Percentiles rank a stretch among this genome's conserved stretches.
Conservation (phyloP, 2,888 invertebrate genomes). For the Panzeria rudis region DNA sequence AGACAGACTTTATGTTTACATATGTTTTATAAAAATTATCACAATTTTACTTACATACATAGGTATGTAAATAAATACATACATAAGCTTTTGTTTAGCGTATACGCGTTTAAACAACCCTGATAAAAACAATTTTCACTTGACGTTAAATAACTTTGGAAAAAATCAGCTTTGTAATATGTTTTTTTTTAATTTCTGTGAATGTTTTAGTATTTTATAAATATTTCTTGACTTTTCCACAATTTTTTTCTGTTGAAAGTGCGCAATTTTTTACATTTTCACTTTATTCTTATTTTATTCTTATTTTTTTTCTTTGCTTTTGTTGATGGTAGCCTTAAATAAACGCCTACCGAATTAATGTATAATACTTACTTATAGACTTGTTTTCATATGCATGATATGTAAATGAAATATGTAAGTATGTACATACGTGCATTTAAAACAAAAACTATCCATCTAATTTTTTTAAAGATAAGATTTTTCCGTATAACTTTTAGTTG, state of each 20-base stretch:
- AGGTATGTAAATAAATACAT: too few species aligned
- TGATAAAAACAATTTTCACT: conserved; percentile 30
- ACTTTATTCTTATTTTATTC: too few species aligned
- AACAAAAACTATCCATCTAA: too few species aligned
- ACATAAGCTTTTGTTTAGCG: too few species aligned
- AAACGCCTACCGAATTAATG: conserved; percentile 36
- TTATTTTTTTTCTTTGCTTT: not conserved
- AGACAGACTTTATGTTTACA: not conserved
- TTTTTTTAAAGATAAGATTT: too few species aligned
- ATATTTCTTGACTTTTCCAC: not conserved
- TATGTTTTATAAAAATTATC: not conserved
- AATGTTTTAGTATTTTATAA: not conserved
- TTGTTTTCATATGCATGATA: too few species aligned
- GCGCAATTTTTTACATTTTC: conserved; percentile 34
- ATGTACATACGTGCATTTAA: not conserved
- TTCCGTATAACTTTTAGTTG: too few species aligned
- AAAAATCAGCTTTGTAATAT: not conserved
- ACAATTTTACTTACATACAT: not conserved
- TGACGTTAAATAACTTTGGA: conserved; percentile 23
- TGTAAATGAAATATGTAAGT: conserved; percentile 1
- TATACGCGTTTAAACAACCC: conserved; percentile 22
- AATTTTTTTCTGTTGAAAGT: conserved; percentile 15
- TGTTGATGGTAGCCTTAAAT: conserved; percentile 18
- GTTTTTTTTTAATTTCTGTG: conserved; percentile 8
- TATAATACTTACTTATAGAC: conserved; percentile 5